A percentile compares a stretch with the other conserved stretches of the same genome.
phyloP scores from a whole-genome alignment of 2,888 invertebrate species.

The Scaptomyza reducta region DNA sequence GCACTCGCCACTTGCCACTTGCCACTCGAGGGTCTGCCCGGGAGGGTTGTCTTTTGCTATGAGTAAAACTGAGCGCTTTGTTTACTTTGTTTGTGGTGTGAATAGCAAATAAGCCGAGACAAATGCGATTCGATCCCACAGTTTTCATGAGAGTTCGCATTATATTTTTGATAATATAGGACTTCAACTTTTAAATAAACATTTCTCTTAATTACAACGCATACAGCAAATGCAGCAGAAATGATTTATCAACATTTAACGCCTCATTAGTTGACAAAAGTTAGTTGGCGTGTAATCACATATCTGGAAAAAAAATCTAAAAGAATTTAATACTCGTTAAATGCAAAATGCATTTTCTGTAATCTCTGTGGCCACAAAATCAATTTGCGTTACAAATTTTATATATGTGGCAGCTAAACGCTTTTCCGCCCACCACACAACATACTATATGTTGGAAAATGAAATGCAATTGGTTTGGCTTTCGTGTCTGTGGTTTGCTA shows the following conservation, averaged over 20 bases:
- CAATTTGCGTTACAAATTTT: slow-evolving; percentile 69
- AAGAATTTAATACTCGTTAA: slow-evolving; percentile 36
- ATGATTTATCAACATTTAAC: slow-evolving; percentile 56
- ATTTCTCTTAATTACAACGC: slow-evolving; percentile 59
- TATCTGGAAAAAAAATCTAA: slow-evolving; percentile 4
- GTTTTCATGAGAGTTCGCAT: slow-evolving; percentile 6
- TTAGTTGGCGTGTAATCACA: slow-evolving; percentile 28
- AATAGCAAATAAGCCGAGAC: slow-evolving; percentile 74
- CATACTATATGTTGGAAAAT: slow-evolving; percentile 52
- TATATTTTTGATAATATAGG: slow-evolving; percentile 23
- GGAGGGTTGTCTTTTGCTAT: slow-evolving; percentile 57
- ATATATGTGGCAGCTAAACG: slow-evolving; percentile 42
- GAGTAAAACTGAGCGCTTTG: slow-evolving; percentile 48
- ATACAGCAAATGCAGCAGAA: slow-evolving; percentile 63
- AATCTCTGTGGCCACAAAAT: slow-evolving; percentile 77
- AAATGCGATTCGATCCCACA: slow-evolving; percentile 54
- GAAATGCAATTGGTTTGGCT: slow-evolving; percentile 70
- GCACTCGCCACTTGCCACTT: slow-evolving; percentile 65
- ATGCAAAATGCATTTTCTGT: slow-evolving; percentile 69
- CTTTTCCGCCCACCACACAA: slow-evolving; percentile 7
- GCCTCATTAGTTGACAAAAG: slow-evolving; percentile 64
- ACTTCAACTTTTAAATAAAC: slow-evolving; percentile 17
- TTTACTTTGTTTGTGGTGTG: slow-evolving; percentile 80
- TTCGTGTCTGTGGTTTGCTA: slow-evolving; percentile 55
- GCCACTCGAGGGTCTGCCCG: slow-evolving; percentile 46